Evolutionary conservation across 2,113 vertebrate species (phyloP).

Genomic region (Seriola dumerili): DNA sequence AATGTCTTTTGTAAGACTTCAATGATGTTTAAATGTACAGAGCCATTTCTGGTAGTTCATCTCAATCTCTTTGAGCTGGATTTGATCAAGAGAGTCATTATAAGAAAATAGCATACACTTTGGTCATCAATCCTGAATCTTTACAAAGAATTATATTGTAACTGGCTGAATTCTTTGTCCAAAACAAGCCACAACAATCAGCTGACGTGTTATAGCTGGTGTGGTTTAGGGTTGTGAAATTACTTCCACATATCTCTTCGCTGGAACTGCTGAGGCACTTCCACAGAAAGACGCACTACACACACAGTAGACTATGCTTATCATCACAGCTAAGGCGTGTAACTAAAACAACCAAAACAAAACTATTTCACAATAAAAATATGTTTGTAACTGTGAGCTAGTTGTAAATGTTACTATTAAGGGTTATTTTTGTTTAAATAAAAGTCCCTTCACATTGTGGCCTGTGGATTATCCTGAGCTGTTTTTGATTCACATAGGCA

Average conservation of each 20-base stretch:
- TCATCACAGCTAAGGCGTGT: background rate
- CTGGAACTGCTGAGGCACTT: conserved; percentile 36
- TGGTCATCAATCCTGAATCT: too few species aligned
- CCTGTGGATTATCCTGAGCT: background rate
- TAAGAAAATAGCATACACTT: too few species aligned
- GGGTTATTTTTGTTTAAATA: background rate
- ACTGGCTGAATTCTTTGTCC: background rate
- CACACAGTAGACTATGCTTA: background rate
- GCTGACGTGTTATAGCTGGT: too few species aligned
- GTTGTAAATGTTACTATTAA: background rate
- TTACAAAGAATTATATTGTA: too few species aligned
- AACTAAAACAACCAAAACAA: background rate
- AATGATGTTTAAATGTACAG: background rate
- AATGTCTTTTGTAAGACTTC: background rate
- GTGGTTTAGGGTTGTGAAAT: conserved; percentile 24
- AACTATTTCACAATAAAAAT: background rate
- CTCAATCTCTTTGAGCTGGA: background rate
- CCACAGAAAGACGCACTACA: conserved; percentile 22
- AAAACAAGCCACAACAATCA: background rate
- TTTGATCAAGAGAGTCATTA: background rate
- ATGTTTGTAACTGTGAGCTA: background rate
- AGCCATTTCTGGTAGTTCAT: too few species aligned
- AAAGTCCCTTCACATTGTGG: background rate
- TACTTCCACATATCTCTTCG: conserved; percentile 61
- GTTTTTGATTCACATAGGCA: background rate